Percentiles rank a stretch among this genome's conserved stretches.
phyloP scores from a whole-genome alignment of 2,888 invertebrate species.

The Amphiduros pacificus region DNA sequence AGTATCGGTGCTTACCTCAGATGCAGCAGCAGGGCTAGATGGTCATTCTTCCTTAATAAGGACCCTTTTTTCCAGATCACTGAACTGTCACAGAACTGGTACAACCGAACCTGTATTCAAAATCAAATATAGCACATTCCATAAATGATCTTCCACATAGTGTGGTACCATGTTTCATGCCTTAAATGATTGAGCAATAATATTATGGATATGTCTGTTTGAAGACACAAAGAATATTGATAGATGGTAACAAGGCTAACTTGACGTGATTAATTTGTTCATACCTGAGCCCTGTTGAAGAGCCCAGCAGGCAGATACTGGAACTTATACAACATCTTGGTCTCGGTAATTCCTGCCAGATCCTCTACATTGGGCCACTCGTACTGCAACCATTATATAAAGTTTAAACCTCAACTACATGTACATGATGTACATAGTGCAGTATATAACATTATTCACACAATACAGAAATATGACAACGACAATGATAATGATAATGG shows the following conservation, averaged over 20 bases:
- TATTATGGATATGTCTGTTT: too few species aligned
- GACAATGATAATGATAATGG: background rate
- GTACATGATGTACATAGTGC: background rate
- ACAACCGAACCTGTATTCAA: conserved; percentile 47
- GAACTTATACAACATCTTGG: conserved; percentile 50
- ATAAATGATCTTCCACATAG: too few species aligned
- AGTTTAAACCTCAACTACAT: background rate
- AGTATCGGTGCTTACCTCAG: conserved; percentile 35
- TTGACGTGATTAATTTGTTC: background rate
- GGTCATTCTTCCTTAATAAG: conserved; percentile 53
- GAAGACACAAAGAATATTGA: too few species aligned
- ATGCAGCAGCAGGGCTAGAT: conserved; percentile 50
- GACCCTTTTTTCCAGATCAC: conserved; percentile 58
- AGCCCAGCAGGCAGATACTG: conserved; percentile 55
- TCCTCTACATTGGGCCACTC: conserved; percentile 1
- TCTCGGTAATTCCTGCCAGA: too few species aligned
- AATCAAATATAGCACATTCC: too few species aligned
- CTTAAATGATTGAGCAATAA: too few species aligned
- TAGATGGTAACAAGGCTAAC: background rate
- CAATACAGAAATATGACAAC: background rate
- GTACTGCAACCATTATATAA: too few species aligned
- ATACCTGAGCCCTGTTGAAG: conserved; percentile 55
- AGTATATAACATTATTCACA: background rate
- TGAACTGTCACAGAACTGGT: conserved; percentile 51
- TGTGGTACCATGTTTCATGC: too few species aligned